Base-by-base conservation (phyloP, 2,888 invertebrate genomes). In the Byasa hedistus region DNA sequence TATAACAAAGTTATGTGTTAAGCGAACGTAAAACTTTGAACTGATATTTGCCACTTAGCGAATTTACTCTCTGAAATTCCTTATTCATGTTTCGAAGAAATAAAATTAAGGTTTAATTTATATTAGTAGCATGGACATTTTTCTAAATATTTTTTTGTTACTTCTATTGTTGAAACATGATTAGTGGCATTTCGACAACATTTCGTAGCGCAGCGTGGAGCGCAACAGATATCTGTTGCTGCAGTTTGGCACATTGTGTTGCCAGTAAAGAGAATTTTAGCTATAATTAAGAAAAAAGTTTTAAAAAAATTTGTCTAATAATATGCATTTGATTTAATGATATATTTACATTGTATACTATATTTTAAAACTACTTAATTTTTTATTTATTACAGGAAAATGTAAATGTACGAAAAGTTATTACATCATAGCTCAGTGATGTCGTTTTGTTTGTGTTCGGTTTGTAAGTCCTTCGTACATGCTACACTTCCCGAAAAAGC, bases 151-250 rank as follows among this genome's bases (percentile, higher is more conserved):
- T 48, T 52, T 57, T 32, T 15, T 64, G 24, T 57, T 57, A 57
- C 27, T 57, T 32, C 12, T 64, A 44, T 15, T 24, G 22, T 24
- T 44, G 54, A 55, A 21, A 55, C 21, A 44, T 44, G 27, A 55
- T 59, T 21, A 59, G 44, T 64, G 44, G 22, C 23, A 52, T 24
- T 64, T 58, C 51, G 24, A n/a, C 39, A 24, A 23, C n/a, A 55
- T 55, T 21, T 56, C n/a, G 23, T 15, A 44, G 19, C 23, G 32
- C 27, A 61, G 23, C 54, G n/a, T 44, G 8, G 15, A 72, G 81
- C 82, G 89, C 88, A 88, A 88, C 89, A 89, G 87, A 79, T 85
- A 85, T 79, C 87, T 88, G 89, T 89, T 88, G 89, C 87, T 77
- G 74, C 70, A 70, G 52, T 61, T 60, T 17, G 22, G 57, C 61